These are phyloP conservation scores for Chrysoperla carnea DNA, from an alignment of 1,140 invertebrate species.

Conservation along the genomic window DNA sequence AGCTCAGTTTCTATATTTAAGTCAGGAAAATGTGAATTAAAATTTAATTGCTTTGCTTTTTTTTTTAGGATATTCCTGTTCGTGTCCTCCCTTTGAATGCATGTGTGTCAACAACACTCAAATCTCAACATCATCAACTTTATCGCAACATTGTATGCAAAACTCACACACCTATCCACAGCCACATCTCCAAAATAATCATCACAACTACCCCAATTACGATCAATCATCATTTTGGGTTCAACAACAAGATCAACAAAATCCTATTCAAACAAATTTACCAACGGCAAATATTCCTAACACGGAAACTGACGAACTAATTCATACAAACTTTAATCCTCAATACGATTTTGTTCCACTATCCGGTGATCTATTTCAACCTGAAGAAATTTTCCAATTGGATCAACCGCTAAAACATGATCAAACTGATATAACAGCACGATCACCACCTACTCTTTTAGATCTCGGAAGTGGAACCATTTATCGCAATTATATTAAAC, in stretches of 20 bases:
- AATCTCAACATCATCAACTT: conserved; percentile 15
- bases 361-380: conserved; percentile 49
- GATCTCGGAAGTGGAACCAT: conserved; percentile 51
- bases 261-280: conserved; percentile 10
- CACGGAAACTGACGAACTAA: neutral
- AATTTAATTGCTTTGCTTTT: too few species aligned
- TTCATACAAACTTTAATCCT: neutral
- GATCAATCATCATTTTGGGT: conserved; percentile 14
- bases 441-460: conserved; percentile 47
- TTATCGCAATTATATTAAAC: conserved; percentile 21
- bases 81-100: conserved; percentile 45
- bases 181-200: conserved; percentile 9
- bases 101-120: conserved; percentile 26
- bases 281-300: conserved; percentile 3
- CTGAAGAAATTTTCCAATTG: conserved; percentile 58
- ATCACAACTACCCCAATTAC: conserved; percentile 12
- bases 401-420: conserved; percentile 52
- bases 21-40: too few species aligned
- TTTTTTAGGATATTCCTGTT: conserved; percentile 36
- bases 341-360: conserved; percentile 32
- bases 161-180: conserved; percentile 13
- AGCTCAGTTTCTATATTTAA: too few species aligned
- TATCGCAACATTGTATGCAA: conserved; percentile 5
- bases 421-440: conserved; percentile 25
- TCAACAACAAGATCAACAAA: conserved; percentile 14